Conservation (phyloP, 2,797 vertebrate genomes). For the Pseudopleuronectes americanus region DNA sequence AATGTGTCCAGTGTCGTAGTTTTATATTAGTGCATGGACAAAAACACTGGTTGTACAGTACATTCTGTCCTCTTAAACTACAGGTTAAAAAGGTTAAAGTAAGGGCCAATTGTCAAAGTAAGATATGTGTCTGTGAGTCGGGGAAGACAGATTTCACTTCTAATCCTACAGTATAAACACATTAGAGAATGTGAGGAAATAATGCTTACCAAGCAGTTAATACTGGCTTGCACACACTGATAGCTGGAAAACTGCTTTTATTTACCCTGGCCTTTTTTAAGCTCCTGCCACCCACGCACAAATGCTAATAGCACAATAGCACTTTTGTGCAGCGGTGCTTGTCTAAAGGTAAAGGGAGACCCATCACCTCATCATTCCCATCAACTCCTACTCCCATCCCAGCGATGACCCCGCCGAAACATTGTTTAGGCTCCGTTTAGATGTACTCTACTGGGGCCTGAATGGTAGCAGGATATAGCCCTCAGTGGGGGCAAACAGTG, state of each 20-base stretch:
- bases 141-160: conserved; percentile 17
- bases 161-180: conserved; percentile 23
- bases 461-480: conserved; percentile 78
- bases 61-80: conserved; percentile 2
- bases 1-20: conserved; percentile 2
- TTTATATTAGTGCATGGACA: background rate
- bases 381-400: conserved; percentile 88
- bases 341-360: conserved; percentile 86
- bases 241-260: conserved; percentile 77
- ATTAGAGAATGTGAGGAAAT: conserved; percentile 44
- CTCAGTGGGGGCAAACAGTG: conserved; percentile 72
- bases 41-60: background rate
- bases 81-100: background rate
- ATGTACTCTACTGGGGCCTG: conserved; percentile 78
- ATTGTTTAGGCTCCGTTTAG: conserved; percentile 85
- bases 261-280: conserved; percentile 81
- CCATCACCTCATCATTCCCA: conserved; percentile 86
- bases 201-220: conserved; percentile 78
- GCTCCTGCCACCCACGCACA: conserved; percentile 83
- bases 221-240: conserved; percentile 47
- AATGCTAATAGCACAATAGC: conserved; percentile 86
- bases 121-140: conserved; percentile 13
- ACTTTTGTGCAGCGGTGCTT: conserved; percentile 82
- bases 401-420: conserved; percentile 82
- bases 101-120: background rate